Conservation (phyloP, 1,140 invertebrate species). For the Cyclargus thomasi region DNA sequence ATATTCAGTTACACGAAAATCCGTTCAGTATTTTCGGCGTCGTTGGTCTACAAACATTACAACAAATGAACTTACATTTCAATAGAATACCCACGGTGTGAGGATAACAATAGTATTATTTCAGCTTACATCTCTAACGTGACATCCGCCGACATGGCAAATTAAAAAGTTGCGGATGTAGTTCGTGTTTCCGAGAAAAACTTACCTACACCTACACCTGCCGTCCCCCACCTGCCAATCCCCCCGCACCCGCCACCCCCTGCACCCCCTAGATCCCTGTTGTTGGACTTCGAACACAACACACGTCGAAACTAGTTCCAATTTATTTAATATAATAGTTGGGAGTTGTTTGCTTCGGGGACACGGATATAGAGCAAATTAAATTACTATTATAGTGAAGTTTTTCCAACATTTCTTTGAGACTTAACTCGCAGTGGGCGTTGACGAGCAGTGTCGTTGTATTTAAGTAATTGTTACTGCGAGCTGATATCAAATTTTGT, state of each 20-base stretch:
- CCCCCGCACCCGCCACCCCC: neutral
- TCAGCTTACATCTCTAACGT: neutral
- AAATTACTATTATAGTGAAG: neutral
- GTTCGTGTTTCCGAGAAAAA: neutral
- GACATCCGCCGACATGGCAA: neutral
- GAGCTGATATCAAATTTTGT: no score
- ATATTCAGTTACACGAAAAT: no score
- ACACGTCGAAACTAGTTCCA: neutral
- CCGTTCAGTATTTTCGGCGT: no score
- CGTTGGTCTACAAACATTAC: no score
- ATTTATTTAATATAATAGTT: neutral
- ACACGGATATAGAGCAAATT: neutral
- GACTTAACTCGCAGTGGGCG: no score
- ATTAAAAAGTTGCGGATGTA: neutral
- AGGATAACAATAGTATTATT: no score
- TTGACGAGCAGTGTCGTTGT: no score
- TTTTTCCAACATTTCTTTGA: neutral
- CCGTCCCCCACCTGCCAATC: no score
- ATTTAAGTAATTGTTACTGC: no score
- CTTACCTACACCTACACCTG: neutral
- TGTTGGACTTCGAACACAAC: neutral
- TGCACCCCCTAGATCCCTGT: neutral
- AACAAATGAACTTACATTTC: no score
- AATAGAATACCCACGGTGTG: no score
- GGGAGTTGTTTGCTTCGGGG: neutral